These are phyloP conservation scores for Corapipo altera DNA, from an alignment of 2,113 vertebrate species.

Conservation along the genomic window DNA sequence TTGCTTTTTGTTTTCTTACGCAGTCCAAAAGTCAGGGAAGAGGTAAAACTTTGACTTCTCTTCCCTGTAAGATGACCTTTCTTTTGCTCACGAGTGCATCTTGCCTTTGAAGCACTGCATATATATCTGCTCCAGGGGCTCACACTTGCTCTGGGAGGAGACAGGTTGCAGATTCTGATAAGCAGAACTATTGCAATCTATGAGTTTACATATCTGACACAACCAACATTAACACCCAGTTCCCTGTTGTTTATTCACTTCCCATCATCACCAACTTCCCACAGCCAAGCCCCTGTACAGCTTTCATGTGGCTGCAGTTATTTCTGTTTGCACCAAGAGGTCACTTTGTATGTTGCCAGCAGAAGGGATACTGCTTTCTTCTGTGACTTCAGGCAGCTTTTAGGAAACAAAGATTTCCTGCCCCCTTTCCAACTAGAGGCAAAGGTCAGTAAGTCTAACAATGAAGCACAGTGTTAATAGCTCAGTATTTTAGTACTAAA, in stretches of 20 bases:
- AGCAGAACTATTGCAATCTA: neutral
- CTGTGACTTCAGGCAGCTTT: constrained; percentile 46
- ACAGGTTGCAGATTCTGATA: neutral
- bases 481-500: neutral
- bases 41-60: neutral
- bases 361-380: constrained; percentile 34
- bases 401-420: constrained; percentile 61
- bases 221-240: neutral
- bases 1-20: neutral
- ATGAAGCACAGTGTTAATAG: constrained; percentile 1
- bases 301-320: constrained; percentile 14
- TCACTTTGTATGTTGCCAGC: neutral
- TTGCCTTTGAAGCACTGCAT: neutral
- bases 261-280: neutral
- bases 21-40: neutral
- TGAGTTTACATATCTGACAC: neutral
- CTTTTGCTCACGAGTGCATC: neutral
- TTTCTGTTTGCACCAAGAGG: constrained; percentile 1
- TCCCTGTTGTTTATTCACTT: constrained; percentile 7
- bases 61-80: neutral
- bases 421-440: constrained; percentile 36
- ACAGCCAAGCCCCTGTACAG: neutral
- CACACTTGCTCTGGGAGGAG: neutral
- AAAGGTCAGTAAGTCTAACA: constrained; percentile 48
- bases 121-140: neutral